Evolutionary conservation across 2,113 vertebrate species (phyloP).

Genomic region (Melanotaenia duboulayi): DNA sequence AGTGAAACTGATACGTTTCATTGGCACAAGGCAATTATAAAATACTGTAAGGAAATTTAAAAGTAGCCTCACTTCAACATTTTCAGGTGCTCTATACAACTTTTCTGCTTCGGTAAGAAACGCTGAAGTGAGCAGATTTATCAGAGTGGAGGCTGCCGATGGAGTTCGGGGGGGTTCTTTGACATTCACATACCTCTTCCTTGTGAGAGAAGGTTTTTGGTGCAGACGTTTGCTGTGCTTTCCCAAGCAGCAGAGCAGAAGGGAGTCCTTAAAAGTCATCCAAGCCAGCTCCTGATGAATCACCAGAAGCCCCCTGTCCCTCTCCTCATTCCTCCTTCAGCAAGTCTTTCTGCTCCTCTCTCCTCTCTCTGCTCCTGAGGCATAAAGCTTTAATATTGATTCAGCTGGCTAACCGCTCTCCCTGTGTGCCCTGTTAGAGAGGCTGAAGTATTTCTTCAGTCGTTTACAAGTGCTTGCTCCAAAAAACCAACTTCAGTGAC

Average conservation of each 20-base stretch:
- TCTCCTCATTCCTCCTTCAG: constrained; percentile 23
- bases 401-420: constrained; percentile 56
- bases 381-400: constrained; percentile 67
- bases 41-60: constrained; percentile 28
- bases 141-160: constrained; percentile 7
- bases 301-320: constrained; percentile 17
- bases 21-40: constrained; percentile 43
- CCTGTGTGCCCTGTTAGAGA: constrained; percentile 55
- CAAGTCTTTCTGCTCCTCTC: constrained; percentile 23
- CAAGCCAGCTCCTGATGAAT: constrained; percentile 57
- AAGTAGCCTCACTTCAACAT: constrained; percentile 25
- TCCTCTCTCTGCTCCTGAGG: constrained; percentile 40
- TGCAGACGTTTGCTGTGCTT: constrained; percentile 44
- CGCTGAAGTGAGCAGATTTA: constrained; percentile 65
- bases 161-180: neutral
- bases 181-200: neutral
- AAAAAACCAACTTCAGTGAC: constrained; percentile 14
- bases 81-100: constrained; percentile 32
- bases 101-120: constrained; percentile 47
- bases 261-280: constrained; percentile 62
- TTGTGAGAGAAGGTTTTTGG: constrained; percentile 19
- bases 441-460: constrained; percentile 48
- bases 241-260: constrained; percentile 27
- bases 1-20: constrained; percentile 37
- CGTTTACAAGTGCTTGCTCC: constrained; percentile 16